Evolutionary conservation across 2,113 vertebrate species (phyloP), one percentile per base, ranked within the genome.

Genomic region (Paedocypris sp.): DNA sequence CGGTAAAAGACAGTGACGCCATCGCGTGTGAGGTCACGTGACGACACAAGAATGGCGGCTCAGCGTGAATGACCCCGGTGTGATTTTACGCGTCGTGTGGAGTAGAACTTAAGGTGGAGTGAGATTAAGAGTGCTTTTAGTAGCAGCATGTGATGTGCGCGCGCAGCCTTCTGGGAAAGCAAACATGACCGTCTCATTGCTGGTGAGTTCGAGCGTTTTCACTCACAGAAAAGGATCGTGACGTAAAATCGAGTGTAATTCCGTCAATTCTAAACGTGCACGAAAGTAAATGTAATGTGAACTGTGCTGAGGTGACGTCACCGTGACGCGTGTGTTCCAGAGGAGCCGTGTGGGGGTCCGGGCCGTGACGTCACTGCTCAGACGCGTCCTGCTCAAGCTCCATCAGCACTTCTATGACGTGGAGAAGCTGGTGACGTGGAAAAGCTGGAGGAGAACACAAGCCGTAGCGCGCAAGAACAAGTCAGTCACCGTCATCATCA

Each of bases 331-430:
- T 41, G 4, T 26, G 60, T 38, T 19, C 57, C 12, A 32, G 62
- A 3, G 26, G 60, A 42, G 20, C 58, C 1, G 49, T 59, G 77
- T 56, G 46, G 19, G 1, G 69, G 66, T 45, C 72, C 77, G 18
- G 71, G 63, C 19, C 60, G 73, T 0, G 29, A 7, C 11, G 59
- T 73, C n/a, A 35, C 67, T 0, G 43, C 66, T 62, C 62, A 56
- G 1, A 3, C 72, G 66, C 31, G 2, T 83, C 16, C 61, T 83
- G 7, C 8, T 75, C 5, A 74, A 54, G 16, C 73, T 91, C 45
- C 51, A 54, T 6, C 39, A 73, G 11, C 68, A 60, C 10, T 88
- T 81, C 46, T 72, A 81, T 3, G 85, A 88, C 2, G 15, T 85
- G 0, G 83, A 89, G 52, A 35, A 49, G 18, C 2, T 83, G 1